A percentile compares a stretch with the other conserved stretches of the same genome.
phyloP scores from a whole-genome alignment of 2,888 invertebrate species.

The Habroteleia sp. region DNA sequence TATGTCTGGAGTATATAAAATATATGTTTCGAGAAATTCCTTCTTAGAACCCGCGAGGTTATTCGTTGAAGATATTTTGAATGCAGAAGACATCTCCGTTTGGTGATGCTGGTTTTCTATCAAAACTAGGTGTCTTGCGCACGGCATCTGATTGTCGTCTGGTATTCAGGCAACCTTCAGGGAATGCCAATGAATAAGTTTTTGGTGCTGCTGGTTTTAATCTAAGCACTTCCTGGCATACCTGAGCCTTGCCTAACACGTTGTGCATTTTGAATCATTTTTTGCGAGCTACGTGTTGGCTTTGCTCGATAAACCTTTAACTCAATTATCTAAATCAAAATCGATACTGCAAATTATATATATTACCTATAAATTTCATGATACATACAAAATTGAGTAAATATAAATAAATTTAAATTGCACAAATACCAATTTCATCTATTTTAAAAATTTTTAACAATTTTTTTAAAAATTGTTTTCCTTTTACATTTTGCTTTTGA shows the following conservation, averaged over 20 bases:
- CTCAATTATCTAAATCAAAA: slow-evolving; percentile 10
- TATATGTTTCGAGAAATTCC: slow-evolving; percentile 17
- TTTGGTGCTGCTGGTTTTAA: slow-evolving; percentile 41
- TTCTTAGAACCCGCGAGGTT: slow-evolving; percentile 27
- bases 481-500: too few species aligned
- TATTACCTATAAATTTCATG: too few species aligned
- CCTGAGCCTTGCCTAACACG: slow-evolving; percentile 23
- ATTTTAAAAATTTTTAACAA: too few species aligned
- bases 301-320: slow-evolving; percentile 11
- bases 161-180: slow-evolving; percentile 29
- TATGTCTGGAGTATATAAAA: not conserved
- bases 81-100: slow-evolving; percentile 40
- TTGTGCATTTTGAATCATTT: slow-evolving; percentile 41
- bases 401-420: too few species aligned
- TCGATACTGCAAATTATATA: slow-evolving; percentile 3
- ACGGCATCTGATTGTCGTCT: slow-evolving; percentile 43
- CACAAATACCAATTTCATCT: too few species aligned
- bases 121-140: slow-evolving; percentile 50
- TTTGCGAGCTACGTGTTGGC: slow-evolving; percentile 28
- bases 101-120: slow-evolving; percentile 46
- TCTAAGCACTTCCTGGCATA: slow-evolving; percentile 41
- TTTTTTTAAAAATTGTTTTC: too few species aligned
- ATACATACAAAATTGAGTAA: too few species aligned
- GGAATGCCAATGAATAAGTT: slow-evolving; percentile 52
- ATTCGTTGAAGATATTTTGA: slow-evolving; percentile 41